A percentile compares a stretch with the other conserved stretches of the same genome.
Evolutionary conservation across 1,140 invertebrate genomes (phyloP).

Genomic region (Xylocopa sonorina): DNA sequence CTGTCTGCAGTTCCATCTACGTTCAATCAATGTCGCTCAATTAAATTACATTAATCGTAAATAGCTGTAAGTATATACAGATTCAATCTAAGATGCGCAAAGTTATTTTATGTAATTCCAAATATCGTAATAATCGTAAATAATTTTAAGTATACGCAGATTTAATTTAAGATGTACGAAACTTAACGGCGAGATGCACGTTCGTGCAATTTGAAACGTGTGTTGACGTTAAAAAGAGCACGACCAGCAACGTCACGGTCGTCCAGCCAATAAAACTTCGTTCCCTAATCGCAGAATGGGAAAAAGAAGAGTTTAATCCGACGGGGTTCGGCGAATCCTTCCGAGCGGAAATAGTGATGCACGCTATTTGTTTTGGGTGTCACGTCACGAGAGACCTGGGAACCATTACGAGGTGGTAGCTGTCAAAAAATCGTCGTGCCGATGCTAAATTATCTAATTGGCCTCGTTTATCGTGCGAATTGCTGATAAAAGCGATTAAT

Average conservation of each 20-base stretch:
- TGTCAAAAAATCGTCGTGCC: constrained; percentile 13
- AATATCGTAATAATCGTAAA: too few species aligned
- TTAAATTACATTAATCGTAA: too few species aligned
- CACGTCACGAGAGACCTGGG: background rate
- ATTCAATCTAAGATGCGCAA: too few species aligned
- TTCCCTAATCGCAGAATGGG: background rate
- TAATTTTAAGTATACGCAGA: background rate
- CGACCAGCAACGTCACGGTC: background rate
- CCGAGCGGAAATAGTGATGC: background rate
- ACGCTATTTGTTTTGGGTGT: constrained; percentile 29
- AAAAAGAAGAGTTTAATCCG: background rate
- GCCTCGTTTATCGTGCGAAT: background rate
- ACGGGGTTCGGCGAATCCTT: background rate
- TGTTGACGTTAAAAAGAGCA: background rate
- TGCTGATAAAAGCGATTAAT: constrained; percentile 1
- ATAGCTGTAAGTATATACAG: too few species aligned
- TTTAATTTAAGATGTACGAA: too few species aligned
- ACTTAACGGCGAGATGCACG: too few species aligned
- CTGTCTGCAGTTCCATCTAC: too few species aligned
- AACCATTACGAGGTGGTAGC: background rate
- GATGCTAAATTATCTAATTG: constrained; percentile 32
- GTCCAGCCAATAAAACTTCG: constrained; percentile 1
- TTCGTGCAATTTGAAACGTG: background rate
- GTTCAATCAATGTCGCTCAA: too few species aligned
- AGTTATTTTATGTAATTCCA: too few species aligned